Evolutionary conservation across 2,888 invertebrate genomes (phyloP).

Genomic region (Meloe dianella): DNA sequence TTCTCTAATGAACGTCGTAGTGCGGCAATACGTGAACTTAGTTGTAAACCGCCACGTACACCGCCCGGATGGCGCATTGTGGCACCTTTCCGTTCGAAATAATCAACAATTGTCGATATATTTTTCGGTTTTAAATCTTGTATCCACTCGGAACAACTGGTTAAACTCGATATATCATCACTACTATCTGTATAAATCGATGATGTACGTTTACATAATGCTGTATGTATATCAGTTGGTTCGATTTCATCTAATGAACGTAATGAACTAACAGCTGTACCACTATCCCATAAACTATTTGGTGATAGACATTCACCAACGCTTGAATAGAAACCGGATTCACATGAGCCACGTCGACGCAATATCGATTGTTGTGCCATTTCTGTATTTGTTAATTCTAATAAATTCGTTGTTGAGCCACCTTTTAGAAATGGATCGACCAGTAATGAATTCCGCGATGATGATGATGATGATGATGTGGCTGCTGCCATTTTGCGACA

Average conservation of each 20-base stretch:
- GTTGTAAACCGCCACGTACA: constrained; percentile 54
- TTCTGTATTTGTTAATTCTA: constrained; percentile 50
- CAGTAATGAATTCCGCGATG: constrained; percentile 60
- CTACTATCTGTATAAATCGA: constrained; percentile 88
- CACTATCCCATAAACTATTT: constrained; percentile 63
- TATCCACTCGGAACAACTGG: constrained; percentile 78
- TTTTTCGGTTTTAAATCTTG: constrained; percentile 66
- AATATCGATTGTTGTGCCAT: constrained; percentile 50
- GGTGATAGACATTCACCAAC: constrained; percentile 67
- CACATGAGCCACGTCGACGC: constrained; percentile 83
- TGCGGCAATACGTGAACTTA: constrained; percentile 55
- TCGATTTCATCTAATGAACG: constrained; percentile 68
- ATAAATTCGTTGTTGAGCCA: constrained; percentile 56
- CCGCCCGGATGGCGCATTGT: constrained; percentile 62
- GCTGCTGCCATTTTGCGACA: constrained; percentile 51
- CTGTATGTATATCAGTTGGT: constrained; percentile 63
- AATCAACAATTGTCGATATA: constrained; percentile 85
- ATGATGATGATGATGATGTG: constrained; percentile 40
- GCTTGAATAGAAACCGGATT: constrained; percentile 89
- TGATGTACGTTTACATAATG: constrained; percentile 71
- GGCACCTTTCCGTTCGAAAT: constrained; percentile 81
- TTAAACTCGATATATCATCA: constrained; percentile 82
- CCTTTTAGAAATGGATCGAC: constrained; percentile 63
- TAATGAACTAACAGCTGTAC: constrained; percentile 65
- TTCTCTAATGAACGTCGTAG: constrained; percentile 53